Base-by-base conservation (phyloP, 1,140 invertebrate genomes). In the Pseudachorutes palmiensis region DNA sequence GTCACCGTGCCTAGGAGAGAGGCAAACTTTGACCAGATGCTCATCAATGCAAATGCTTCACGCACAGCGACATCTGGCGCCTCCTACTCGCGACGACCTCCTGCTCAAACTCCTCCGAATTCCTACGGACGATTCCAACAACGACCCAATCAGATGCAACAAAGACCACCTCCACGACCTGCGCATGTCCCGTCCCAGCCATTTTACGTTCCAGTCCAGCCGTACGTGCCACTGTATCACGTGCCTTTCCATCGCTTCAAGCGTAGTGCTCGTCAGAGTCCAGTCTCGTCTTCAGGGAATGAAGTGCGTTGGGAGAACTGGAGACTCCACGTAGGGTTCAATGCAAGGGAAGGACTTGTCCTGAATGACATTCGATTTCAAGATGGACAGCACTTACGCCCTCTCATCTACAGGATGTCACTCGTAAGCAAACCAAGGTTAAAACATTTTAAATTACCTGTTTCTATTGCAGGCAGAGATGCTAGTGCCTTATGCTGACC, bases 351-450 rank as follows among this genome's bases (percentile, higher is more conserved):
- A 59, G 68, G 68, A 1, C 22, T 70, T 5, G 51, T 66, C 0
- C 22, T 70, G 0, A 32, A 70, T 30, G 19, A 66, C 26, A 16
- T 70, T 2, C 31, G n/a, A 12, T 70, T 65, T 36, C 51, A 62
- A 31, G 68, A 70, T 41, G 28, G 30, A 2, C 64, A 55, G 3
- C 60, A 2, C 3, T 3, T 58, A 14, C 14, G 68, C 0, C 68
- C 68, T 0, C 2, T 70, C 1, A 49, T 70, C 16, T 70, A 70
- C 49, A 19, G 68, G n/a, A n/a, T n/a, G n/a, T n/a, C n/a, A n/a
- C n/a, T n/a, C n/a, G n/a, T n/a, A n/a, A n/a, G n/a, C n/a, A n/a
- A n/a, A n/a, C n/a, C n/a, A n/a, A n/a, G n/a, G n/a, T n/a, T n/a
- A n/a, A n/a, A n/a, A n/a, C n/a, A n/a, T n/a, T n/a, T n/a, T n/a